A percentile compares a stretch with the other conserved stretches of the same genome.
phyloP scores from a whole-genome alignment of 2,888 invertebrate genomes.

The Rhimphoctona megacephalus region DNA sequence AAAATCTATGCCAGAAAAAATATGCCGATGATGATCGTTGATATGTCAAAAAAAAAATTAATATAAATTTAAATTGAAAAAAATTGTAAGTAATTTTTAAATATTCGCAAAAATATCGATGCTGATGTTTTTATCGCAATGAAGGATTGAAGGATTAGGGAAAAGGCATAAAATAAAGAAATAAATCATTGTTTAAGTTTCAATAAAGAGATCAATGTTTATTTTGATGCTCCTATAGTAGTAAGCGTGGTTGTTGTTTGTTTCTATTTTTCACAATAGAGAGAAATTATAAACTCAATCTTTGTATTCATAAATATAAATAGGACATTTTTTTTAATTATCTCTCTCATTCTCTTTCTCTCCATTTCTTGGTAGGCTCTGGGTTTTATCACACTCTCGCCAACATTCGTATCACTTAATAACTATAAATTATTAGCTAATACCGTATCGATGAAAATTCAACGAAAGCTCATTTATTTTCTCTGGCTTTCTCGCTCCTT shows the following conservation, averaged over 20 bases:
- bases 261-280: conserved; percentile 82
- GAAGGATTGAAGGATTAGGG: conserved; percentile 7
- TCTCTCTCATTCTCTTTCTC: conserved; percentile 67
- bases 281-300: conserved; percentile 79
- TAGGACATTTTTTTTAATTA: conserved; percentile 73
- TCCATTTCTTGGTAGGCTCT: conserved; percentile 50
- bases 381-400: conserved; percentile 54
- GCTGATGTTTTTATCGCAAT: background rate
- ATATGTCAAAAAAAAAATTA: background rate
- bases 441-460: conserved; percentile 72
- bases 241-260: conserved; percentile 81
- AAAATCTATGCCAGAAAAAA: background rate
- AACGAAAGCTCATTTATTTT: conserved; percentile 66
- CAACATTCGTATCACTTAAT: conserved; percentile 62
- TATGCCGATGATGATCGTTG: background rate
- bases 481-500: conserved; percentile 9
- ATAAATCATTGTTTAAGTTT: conserved; percentile 72
- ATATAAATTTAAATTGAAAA: background rate
- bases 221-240: conserved; percentile 83
- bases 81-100: background rate
- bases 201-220: conserved; percentile 84
- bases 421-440: conserved; percentile 65
- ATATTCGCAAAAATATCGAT: background rate
- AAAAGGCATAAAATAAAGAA: conserved; percentile 64
- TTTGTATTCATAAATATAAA: conserved; percentile 79